These are phyloP conservation scores for Masnerella sp. DNA, from an alignment of 2,888 invertebrate species.

Conservation along the genomic window DNA sequence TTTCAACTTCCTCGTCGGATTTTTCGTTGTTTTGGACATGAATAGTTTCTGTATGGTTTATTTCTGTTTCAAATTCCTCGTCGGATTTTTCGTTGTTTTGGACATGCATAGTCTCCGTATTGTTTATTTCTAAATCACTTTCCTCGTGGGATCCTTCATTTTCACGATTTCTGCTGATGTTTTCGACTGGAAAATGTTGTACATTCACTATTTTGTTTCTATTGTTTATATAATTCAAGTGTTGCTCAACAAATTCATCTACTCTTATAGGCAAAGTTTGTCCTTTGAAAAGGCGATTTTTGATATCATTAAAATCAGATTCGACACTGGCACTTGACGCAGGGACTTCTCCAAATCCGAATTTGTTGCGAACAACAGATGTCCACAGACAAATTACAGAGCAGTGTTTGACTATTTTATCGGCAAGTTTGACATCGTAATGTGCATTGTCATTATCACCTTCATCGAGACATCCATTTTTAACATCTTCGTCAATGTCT, in stretches of 20 bases:
- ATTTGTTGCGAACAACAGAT: background rate
- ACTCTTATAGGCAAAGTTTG: slow-evolving; percentile 1
- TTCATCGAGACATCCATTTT: background rate
- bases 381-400: background rate
- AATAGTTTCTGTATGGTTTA: no score
- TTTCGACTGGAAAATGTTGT: no score
- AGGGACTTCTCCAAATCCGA: slow-evolving; percentile 28
- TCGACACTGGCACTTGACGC: slow-evolving; percentile 37
- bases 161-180: no score
- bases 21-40: no score
- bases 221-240: background rate
- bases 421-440: background rate
- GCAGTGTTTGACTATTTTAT: slow-evolving; percentile 7
- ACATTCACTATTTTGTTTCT: background rate
- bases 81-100: no score
- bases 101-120: no score
- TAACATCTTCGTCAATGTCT: background rate
- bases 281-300: slow-evolving; percentile 15
- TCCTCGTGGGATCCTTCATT: no score
- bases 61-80: no score
- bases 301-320: slow-evolving; percentile 41
- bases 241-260: slow-evolving; percentile 23
- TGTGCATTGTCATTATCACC: slow-evolving; percentile 8
- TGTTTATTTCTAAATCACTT: no score
- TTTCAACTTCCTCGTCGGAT: no score